Base-by-base conservation (phyloP, 2,888 invertebrate genomes). In the Cordilura impudica region DNA sequence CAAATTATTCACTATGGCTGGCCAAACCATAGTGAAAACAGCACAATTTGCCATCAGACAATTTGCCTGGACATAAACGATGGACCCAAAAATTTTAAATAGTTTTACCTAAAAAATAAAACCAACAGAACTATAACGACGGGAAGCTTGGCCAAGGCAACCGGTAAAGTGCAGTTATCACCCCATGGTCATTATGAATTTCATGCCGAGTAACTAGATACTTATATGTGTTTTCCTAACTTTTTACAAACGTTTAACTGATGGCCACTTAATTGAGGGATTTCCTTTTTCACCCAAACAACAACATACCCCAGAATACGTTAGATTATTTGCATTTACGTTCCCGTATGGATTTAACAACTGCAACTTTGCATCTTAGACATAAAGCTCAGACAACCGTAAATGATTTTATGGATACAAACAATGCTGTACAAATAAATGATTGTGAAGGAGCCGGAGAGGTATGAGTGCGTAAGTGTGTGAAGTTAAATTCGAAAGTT, bases 401-500 rank as follows among this genome's bases (percentile, higher is more conserved):
- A 65, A 93, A 95, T 87, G 91, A 95, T 81, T 95, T 93, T 89
- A 95, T 96, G 86, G 90, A 92, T 83, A 88, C 91, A 51, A 90
- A 92, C 60, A 92, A 92, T 18, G 96, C 93, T 86, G 89, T 94
- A 16, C 92, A 95, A 83, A 92, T 99, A 12, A 98, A 98, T 90
- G 99, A 99, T 90, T 99, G 98, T 89, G 99, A 99, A 91, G 99
- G 99, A 0, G 98, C 97, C 19, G 98, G 98, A 0, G 98, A 99
- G 91, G 88, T 88, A 81, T 23, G n/a, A n/a, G n/a, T n/a, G n/a
- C n/a, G n/a, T n/a, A n/a, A n/a, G n/a, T n/a, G n/a, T n/a, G n/a
- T n/a, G n/a, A n/a, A n/a, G n/a, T n/a, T n/a, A n/a, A n/a, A n/a
- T n/a, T n/a, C n/a, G n/a, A n/a, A n/a, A n/a, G n/a, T n/a, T n/a